Percentiles rank a stretch among this genome's conserved stretches.
Conservation (phyloP, 2,113 vertebrate species). For the Syngnathus scovelli region DNA sequence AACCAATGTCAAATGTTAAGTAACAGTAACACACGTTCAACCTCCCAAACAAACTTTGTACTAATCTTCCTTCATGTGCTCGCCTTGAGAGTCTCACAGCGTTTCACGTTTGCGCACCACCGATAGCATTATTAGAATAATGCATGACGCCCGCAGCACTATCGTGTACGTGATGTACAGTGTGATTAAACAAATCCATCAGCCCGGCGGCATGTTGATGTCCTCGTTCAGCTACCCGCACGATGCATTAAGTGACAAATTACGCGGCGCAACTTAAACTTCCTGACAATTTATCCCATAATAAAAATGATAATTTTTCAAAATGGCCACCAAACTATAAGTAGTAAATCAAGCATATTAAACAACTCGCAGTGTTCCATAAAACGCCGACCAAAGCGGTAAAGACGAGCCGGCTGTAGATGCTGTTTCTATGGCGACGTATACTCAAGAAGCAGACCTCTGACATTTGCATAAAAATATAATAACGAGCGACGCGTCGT, state of each 20-base stretch:
- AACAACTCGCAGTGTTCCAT: not conserved
- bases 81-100: not conserved
- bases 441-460: not conserved
- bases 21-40: not conserved
- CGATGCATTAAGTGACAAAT: slow-evolving; percentile 2
- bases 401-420: slow-evolving; percentile 1
- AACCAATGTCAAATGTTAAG: not conserved
- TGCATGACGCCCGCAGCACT: slow-evolving; percentile 1
- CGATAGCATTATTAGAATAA: slow-evolving; percentile 1
- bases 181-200: slow-evolving; percentile 15
- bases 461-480: slow-evolving; percentile 7
- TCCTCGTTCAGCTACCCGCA: not conserved
- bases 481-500: slow-evolving; percentile 4
- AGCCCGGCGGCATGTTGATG: slow-evolving; percentile 9
- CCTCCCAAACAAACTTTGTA: no score
- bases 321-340: slow-evolving; percentile 2
- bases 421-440: slow-evolving; percentile 30
- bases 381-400: not conserved
- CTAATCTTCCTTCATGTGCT: not conserved
- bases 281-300: not conserved
- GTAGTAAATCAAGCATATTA: not conserved
- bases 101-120: not conserved
- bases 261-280: not conserved
- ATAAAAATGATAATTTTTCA: not conserved
- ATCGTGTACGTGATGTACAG: slow-evolving; percentile 4